Base-by-base conservation (phyloP, 1,140 invertebrate genomes). In the Pseudomyrmex dendroicus region DNA sequence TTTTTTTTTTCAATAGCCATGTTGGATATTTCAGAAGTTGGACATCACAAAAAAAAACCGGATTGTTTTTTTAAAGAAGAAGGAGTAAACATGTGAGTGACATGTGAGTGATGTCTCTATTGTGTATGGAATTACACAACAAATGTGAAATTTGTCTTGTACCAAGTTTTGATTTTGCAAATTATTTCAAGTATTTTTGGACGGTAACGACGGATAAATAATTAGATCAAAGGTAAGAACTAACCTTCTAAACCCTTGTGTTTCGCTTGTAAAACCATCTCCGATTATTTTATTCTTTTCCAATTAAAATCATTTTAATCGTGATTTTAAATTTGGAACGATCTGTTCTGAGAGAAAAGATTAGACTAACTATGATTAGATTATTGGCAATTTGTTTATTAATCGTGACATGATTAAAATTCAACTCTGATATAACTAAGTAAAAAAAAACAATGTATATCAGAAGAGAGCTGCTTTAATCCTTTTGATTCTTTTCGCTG, bases 291-390 rank as follows among this genome's bases (percentile, higher is more conserved):
- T 2, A 8, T 74, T 63, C 25, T 76, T 50, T 76, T 54, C 2
- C 10, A 9, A 4, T 52, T 15, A 20, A 76, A 25, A 52, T 50
- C 3, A 25, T 73, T 10, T 48, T 54, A 56, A 1, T 17, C 1
- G 54, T 48, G 64, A 78, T 2, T 57, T 78, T n/a, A 66, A 78
- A 48, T 59, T 22, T 50, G n/a, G 59, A 57, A 0, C 25, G 4
- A 25, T 20, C 52, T 17, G 20, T 64, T 52, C 3, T 13, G 9
- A 52, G 50, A 46, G 17, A 50, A 25, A 25, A 22, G n/a, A 17
- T 64, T 64, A n/a, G 12, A 63, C 35, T 3, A 61, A 61, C 17
- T 62, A 48, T 8, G 22, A 76, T 64, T 20, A 52, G 44, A 52
- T 0, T 15, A 13, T 15, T n/a, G 9, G 35, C 35, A 35, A 35